Base-by-base conservation (phyloP, 2,797 vertebrate species). In the Aplochiton taeniatus region DNA sequence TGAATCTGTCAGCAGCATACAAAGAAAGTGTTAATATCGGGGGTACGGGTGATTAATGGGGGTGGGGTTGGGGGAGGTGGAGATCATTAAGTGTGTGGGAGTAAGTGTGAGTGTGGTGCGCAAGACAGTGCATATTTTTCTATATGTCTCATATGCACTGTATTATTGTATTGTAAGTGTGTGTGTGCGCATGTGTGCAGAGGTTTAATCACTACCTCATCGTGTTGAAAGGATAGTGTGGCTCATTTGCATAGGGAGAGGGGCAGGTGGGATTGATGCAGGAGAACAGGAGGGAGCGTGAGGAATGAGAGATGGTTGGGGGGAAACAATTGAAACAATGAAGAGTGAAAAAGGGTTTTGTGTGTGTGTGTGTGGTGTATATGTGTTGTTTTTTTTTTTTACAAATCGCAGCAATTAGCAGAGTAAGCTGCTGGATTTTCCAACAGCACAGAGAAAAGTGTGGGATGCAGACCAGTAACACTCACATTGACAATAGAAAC, bases 141-240 rank as follows among this genome's bases (percentile, higher is more conserved):
- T 52, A 10, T 43, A 41, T 18, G 61, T 45, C 57, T 41, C 49
- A 45, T 16, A 10, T 44, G 14, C 45, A 9, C 41, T 44, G 45
- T 6, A 51, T 14, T 42, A 17, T 46, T 9, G 48, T 41, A 45
- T 18, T n/a, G 55, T 50, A 16, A 50, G 19, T 1, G 51, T 17
- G 50, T 3, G 64, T 51, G 59, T 12, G 58, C 20, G 78, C 69
- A 65, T 71, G 58, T 68, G 74, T 76, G 77, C 69, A 70, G 75
- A 62, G 77, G 77, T 81, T 79, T 83, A 83, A 83, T 81, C 82
- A 81, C 79, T 77, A 74, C 77, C 82, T 79, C 73, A 66, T 45
- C 61, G 63, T 52, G 47, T 65, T 71, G 66, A 49, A 60, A 60
- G 57, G 71, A 62, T 17, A 68, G 61, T 72, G 59, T n/a, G 61